Conservation (phyloP, 2,797 vertebrate genomes). For the Lepilemur septentrionalis region DNA sequence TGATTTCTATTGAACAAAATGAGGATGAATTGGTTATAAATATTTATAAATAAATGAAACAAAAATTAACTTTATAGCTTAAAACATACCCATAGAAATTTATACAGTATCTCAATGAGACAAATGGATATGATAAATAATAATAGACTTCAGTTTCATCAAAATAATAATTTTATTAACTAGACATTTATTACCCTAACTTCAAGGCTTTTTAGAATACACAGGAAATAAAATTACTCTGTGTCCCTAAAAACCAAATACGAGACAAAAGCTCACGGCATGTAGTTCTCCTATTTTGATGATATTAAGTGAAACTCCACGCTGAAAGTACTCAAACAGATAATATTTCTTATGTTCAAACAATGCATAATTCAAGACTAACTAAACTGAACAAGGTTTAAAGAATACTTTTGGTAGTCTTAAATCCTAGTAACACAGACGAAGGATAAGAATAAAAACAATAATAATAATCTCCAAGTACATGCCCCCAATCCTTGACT, state of each 20-base stretch:
- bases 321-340: background rate
- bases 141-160: constrained; percentile 55
- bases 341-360: background rate
- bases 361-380: constrained; percentile 21
- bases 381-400: background rate
- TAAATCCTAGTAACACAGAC: constrained; percentile 38
- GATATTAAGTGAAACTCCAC: background rate
- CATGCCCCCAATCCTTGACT: background rate
- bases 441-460: background rate
- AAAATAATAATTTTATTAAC: constrained; percentile 62
- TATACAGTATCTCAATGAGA: background rate
- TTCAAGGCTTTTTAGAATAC: constrained; percentile 56
- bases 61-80: constrained; percentile 39
- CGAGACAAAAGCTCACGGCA: background rate
- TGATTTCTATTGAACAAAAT: constrained; percentile 30
- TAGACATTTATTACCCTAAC: constrained; percentile 51
- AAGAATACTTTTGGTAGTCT: constrained; percentile 2
- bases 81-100: constrained; percentile 30
- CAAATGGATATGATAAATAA: constrained; percentile 41
- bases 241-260: background rate
- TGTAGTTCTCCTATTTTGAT: background rate
- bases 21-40: constrained; percentile 3
- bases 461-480: background rate
- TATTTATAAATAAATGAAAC: constrained; percentile 54
- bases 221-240: constrained; percentile 56